Conservation (phyloP, 2,113 vertebrate genomes). For the Carettochelys insculpta region DNA sequence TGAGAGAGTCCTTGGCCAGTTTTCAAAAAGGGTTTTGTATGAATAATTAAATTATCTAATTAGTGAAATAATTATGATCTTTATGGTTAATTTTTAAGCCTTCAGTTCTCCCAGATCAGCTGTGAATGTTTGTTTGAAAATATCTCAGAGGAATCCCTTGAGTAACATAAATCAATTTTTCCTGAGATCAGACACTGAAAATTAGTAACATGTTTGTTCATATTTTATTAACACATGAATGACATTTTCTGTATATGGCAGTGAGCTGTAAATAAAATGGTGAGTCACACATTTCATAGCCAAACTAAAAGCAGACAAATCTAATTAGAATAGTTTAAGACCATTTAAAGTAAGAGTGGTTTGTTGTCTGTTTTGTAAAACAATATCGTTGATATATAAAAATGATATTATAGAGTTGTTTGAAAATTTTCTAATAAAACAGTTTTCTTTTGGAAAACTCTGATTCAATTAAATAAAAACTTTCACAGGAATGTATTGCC, state of each 20-base stretch:
- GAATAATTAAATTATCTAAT: conserved; percentile 15
- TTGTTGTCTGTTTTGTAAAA: neutral
- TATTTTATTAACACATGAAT: neutral
- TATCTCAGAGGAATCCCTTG: neutral
- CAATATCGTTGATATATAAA: neutral
- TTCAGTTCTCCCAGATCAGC: neutral
- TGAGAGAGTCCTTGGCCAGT: neutral
- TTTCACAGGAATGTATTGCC: neutral
- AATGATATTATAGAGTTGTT: neutral
- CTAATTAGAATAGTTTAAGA: conserved; percentile 12
- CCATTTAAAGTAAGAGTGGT: conserved; percentile 4
- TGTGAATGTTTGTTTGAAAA: neutral
- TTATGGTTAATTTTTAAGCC: neutral
- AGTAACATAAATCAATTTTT: neutral
- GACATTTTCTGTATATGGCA: neutral
- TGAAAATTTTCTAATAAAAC: neutral
- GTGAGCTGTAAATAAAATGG: neutral
- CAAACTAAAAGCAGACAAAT: conserved; percentile 4
- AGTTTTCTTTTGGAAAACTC: neutral
- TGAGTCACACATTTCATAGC: neutral
- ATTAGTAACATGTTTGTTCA: neutral
- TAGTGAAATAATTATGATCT: neutral
- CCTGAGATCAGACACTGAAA: neutral
- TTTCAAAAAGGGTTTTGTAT: neutral
- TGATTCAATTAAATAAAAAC: neutral